Base-by-base conservation (phyloP, 2,888 invertebrate genomes). In the Seladonia tumulorum region DNA sequence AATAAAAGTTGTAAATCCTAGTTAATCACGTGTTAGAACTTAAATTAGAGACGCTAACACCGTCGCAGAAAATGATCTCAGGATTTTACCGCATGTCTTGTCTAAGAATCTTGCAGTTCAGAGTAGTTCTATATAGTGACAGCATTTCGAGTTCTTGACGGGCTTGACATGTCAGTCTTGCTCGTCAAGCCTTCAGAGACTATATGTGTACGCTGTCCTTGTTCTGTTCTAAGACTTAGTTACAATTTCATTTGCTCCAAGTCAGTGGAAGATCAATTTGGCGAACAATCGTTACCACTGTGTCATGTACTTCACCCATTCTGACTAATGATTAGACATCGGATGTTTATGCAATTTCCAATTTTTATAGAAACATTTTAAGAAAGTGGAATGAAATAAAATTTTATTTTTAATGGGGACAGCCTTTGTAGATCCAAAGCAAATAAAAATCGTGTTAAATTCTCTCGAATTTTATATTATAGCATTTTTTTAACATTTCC, bases 91-190 rank as follows among this genome's bases (percentile, higher is more conserved):
- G 53, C 47, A 42, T 49, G 39, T 70, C 53, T 18, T 75, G 75
- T 29, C 60, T 49, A 25, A 39, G 18, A 68, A 68, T 49, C 66
- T 49, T 66, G 14, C 42, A 49, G 70, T 39, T 39, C 25, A 45
- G 66, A 74, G 81, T 72, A 66, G 77, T 49, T 53, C 72, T 71
- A 76, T 85, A 60, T 71, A 57, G 75, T 83, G 81, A 70, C 82
- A 79, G 63, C 80, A 76, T 82, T 88, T 87, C 82, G 79, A 79
- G 78, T 63, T 76, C 85, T 76, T 78, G 83, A 85, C 87, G 83
- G 80, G 73, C 73, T 70, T 83, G 87, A 87, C 87, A 79, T 82
- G 76, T 82, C 85, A 85, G 70, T 73, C 81, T 88, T 83, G 83
- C 81, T 72, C 79, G 85, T 88, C 87, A 85, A 71, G 70, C 47